Evolutionary conservation across 2,888 invertebrate genomes (phyloP), one percentile per base, ranked within the genome.

Genomic region (Drosophila anceps): DNA sequence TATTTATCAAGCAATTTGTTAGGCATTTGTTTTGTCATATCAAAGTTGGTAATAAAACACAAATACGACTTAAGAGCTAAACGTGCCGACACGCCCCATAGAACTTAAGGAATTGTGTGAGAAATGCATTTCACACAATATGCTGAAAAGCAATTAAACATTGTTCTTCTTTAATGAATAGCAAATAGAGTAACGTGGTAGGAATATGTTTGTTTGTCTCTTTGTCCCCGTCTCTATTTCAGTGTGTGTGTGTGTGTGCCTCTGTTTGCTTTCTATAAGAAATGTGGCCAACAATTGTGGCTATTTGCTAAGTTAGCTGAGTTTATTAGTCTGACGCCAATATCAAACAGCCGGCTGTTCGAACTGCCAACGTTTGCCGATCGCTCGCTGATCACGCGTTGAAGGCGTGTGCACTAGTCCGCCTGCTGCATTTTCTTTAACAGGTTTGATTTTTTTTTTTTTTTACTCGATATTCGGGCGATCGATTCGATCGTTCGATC

Each of bases 391-490:
- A 86, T 88, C 86, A 86, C 86, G 86, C 87, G 60, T 69, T 44
- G 76, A 76, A 75, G 81, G 87, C 89, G 81, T 86, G 85, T 59
- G 59, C 73, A 75, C 63, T 67, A 66, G 66, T n/a, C 24, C 79
- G 75, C 78, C 20, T 75, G 75, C 79, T 85, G 84, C 84, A 85
- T 88, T 85, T 85, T 83, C 88, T 81, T 88, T 62, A 85, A 88
- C 84, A 88, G 84, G 84, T 85, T 84, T 61, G 35, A 20, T 41
- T 65, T 51, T 46, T 18, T 58, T 69, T 50, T 27, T 51, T 48
- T 43, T 57, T 58, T 48, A 55, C 60, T 68, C 65, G 63, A 54
- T 73, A 78, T 67, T 80, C 70, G 74, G 24, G 37, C 65, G 53
- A 44, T 66, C 53, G 20, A 53, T 54, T 41, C 62, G 67, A 68